phyloP scores from a whole-genome alignment of 2,797 vertebrate species.

The Telmatherina bonti region DNA sequence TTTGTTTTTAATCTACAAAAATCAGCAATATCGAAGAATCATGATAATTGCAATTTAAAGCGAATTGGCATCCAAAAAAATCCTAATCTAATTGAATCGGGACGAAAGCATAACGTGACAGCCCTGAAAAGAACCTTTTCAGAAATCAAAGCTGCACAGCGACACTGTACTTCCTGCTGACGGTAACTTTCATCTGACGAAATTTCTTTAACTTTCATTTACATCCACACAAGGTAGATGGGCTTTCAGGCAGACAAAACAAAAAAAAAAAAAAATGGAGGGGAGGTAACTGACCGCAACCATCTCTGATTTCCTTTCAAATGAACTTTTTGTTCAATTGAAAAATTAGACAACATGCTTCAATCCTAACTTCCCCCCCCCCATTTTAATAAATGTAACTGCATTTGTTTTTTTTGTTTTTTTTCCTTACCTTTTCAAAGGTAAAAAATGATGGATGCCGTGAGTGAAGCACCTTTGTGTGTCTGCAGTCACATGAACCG shows the following conservation, averaged over 20 bases:
- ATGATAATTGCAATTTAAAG: no score
- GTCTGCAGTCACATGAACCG: no score
- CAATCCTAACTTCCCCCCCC: no score
- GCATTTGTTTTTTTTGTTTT: background rate
- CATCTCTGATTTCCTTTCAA: background rate
- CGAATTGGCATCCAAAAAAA: no score
- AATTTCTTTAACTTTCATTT: slow-evolving; percentile 3
- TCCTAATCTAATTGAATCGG: no score
- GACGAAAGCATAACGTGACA: no score
- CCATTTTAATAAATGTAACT: no score
- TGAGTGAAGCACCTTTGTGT: no score
- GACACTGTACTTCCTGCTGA: background rate
- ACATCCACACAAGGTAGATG: background rate
- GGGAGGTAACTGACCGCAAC: background rate
- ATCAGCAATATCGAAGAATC: no score
- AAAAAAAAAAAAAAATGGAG: background rate
- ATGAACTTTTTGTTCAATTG: no score
- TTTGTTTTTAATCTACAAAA: no score
- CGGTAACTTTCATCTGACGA: background rate
- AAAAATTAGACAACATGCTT: slow-evolving; percentile 2
- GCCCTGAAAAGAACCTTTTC: no score
- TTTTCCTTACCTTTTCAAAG: background rate
- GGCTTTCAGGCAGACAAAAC: background rate
- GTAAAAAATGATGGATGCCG: background rate
- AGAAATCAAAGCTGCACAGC: background rate